Conservation (phyloP, 2,113 vertebrate genomes). For the Baryphthengus martii region DNA sequence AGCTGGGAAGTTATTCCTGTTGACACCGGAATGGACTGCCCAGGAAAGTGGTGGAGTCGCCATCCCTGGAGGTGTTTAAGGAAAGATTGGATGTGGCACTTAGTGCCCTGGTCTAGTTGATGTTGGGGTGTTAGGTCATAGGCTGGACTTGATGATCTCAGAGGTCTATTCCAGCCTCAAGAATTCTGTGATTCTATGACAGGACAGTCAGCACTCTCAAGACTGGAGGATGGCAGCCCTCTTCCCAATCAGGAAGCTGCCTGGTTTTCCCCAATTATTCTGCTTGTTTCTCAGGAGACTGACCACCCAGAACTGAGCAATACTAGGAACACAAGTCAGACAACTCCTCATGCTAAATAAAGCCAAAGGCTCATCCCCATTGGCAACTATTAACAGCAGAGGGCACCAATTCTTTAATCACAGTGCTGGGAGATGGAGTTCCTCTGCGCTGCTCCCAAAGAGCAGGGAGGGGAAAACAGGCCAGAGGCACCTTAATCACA, state of each 20-base stretch:
- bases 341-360: neutral
- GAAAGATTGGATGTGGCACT: too few relatives aligned
- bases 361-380: neutral
- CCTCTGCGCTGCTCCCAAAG: neutral
- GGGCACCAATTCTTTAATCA: neutral
- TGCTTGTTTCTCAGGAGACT: neutral
- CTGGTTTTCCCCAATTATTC: neutral
- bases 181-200: too few relatives aligned
- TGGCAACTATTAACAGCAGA: neutral
- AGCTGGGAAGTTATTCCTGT: neutral
- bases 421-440: neutral
- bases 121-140: too few relatives aligned
- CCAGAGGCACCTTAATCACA: accelerated
- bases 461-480: too few relatives aligned
- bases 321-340: neutral
- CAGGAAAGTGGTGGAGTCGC: too few relatives aligned
- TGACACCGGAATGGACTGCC: too few relatives aligned
- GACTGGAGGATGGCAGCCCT: neutral
- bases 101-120: too few relatives aligned
- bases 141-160: too few relatives aligned
- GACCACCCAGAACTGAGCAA: neutral
- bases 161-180: too few relatives aligned
- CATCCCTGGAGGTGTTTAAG: too few relatives aligned
- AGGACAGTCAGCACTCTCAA: accelerated
- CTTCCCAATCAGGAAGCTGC: neutral